A percentile compares a stretch with the other conserved stretches of the same genome.
phyloP scores from a whole-genome alignment of 30 jellyfish, hydroid and myxozoan species.

The Chrysaora quinquecirrha region DNA sequence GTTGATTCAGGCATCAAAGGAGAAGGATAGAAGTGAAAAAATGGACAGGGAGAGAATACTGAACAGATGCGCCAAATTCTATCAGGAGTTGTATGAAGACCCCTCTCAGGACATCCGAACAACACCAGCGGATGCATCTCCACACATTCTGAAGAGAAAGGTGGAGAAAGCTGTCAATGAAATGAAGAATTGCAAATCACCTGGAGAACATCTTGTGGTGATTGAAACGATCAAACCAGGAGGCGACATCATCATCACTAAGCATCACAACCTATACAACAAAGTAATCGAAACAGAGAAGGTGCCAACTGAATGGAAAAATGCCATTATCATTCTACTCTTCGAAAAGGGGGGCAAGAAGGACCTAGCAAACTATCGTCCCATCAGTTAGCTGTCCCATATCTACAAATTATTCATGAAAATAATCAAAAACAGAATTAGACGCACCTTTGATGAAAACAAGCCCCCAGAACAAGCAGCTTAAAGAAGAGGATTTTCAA shows the following conservation, averaged over 20 bases:
- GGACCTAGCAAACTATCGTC: slow-evolving; percentile 73
- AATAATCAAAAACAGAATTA: no score
- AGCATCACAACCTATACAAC: slow-evolving; percentile 21
- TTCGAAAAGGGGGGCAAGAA: slow-evolving; percentile 64
- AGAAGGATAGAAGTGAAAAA: not conserved
- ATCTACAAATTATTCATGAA: no score
- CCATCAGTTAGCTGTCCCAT: slow-evolving; percentile 64
- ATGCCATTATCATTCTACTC: no score
- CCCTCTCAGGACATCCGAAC: slow-evolving; percentile 1
- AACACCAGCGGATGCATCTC: not conserved
- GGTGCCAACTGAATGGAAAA: slow-evolving; percentile 63
- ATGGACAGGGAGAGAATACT: slow-evolving; percentile 30
- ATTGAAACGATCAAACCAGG: slow-evolving; percentile 54
- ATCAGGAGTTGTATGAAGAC: slow-evolving; percentile 27
- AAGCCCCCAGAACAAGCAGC: no score
- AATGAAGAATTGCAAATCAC: slow-evolving; percentile 27
- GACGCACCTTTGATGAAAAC: no score
- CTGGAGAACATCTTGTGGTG: slow-evolving; percentile 22
- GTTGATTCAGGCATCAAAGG: not conserved
- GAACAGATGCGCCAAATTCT: no score
- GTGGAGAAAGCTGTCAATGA: slow-evolving; percentile 39
- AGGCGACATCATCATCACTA: slow-evolving; percentile 27
- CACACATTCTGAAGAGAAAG: slow-evolving; percentile 47
- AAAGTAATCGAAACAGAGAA: slow-evolving; percentile 42
- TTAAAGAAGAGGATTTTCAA: no score